Evolutionary conservation across 2,888 invertebrate species (phyloP), one percentile per base, ranked within the genome.

Genomic region (Dryobota labecula): DNA sequence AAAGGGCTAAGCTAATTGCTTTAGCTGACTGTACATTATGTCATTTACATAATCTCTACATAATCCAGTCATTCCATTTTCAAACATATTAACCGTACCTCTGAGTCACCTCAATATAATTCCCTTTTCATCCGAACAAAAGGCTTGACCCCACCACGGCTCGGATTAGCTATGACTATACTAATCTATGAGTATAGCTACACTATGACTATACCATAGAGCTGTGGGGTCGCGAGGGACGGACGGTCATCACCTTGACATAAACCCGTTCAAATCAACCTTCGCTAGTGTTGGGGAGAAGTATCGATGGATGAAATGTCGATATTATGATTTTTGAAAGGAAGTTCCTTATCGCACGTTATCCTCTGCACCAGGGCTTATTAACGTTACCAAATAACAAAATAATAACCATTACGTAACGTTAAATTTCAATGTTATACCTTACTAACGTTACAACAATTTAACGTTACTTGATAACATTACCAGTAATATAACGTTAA

Each of bases 221-320:
- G 56, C 41, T 47, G 73, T 36, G 67, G 75, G 83, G 80, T 82
- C 70, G 83, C 54, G 62, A 66, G 75, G 70, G 66, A 67, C 79
- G 66, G 66, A 9, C 82, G 76, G 66, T 77, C 80, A 56, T 83
- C 80, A 83, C 82, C 82, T 82, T 82, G 82, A 82, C 82, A 82
- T 69, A 80, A 82, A 84, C 84, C 86, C 83, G 84, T 78, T 73
- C 77, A 58, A 80, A 83, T 82, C 74, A 75, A 77, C 78, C 82
- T 69, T 67, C 57, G 61, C 56, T 83, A 83, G 85, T 78, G 87
- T 38, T 71, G 84, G 6, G 60, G 33, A 4, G 11, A 24, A 8
- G 41, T 70, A 57, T 83, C 83, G 80, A 70, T 76, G 3, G 0
- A 27, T 18, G 4, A 0, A 7, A 9, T 64, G 13, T 83, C 75